phyloP scores from a whole-genome alignment of 2,888 invertebrate genomes.

The Adineta ricciae region DNA sequence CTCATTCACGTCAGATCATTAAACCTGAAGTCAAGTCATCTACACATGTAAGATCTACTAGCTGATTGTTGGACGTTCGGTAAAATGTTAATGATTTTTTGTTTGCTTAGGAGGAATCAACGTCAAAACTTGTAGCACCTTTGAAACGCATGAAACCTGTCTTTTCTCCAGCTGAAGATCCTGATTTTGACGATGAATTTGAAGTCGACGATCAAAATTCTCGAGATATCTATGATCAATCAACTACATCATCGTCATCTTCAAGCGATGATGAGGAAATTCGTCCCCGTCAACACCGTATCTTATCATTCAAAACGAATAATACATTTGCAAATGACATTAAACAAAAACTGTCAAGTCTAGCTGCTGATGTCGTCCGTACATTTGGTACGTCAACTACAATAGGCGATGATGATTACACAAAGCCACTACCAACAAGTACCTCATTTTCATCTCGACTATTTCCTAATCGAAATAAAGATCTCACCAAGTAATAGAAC shows the following conservation, averaged over 20 bases:
- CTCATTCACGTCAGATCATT: not conserved
- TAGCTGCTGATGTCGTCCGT: not conserved
- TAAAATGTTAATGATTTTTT: not conserved
- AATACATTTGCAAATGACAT: constrained; percentile 13
- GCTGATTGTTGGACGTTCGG: too few species aligned
- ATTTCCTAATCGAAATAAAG: not conserved
- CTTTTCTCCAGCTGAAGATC: not conserved
- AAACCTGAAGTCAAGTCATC: not conserved
- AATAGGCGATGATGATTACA: not conserved
- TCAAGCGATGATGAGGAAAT: not conserved
- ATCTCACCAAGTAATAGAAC: not conserved
- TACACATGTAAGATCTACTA: not conserved
- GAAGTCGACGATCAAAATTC: not conserved
- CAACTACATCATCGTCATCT: not conserved
- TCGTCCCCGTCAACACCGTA: not conserved
- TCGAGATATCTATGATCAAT: constrained; percentile 1
- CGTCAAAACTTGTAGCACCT: not conserved
- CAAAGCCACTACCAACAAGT: not conserved
- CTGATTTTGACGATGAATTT: not conserved
- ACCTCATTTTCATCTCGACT: not conserved
- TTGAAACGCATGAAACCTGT: constrained; percentile 14
- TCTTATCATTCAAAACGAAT: not conserved
- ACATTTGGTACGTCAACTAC: constrained; percentile 1
- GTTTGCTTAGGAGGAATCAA: not conserved
- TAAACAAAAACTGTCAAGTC: not conserved